Conservation (phyloP, 2,888 invertebrate species). For the Meiosimyza platycephala region DNA sequence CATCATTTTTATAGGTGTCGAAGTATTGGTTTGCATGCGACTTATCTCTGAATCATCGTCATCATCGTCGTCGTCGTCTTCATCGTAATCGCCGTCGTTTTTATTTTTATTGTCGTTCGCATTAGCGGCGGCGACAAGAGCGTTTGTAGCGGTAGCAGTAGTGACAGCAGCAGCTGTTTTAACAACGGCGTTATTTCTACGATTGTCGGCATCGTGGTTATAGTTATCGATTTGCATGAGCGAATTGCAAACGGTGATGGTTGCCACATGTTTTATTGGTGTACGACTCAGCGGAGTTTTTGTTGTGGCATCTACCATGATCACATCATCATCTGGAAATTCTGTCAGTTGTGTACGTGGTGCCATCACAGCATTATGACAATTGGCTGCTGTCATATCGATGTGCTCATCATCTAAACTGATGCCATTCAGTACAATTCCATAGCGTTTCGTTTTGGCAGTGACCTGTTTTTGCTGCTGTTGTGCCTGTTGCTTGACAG, state of each 20-base stretch:
- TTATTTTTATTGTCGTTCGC: conserved; percentile 6
- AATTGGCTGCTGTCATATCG: conserved; percentile 20
- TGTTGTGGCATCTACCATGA: conserved; percentile 48
- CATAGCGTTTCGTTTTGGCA: conserved; percentile 64
- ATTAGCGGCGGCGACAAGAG: conserved; percentile 15
- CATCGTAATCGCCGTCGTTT: conserved; percentile 33
- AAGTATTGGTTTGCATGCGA: conserved; percentile 67
- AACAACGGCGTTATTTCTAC: conserved; percentile 15
- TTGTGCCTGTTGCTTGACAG: conserved; percentile 27
- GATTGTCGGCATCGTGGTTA: conserved; percentile 16
- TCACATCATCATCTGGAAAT: conserved; percentile 56
- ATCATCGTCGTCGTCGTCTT: conserved; percentile 64
- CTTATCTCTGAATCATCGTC: conserved; percentile 69
- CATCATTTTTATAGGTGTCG: conserved; percentile 67
- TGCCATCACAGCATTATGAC: neutral
- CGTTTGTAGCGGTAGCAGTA: neutral
- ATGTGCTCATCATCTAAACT: conserved; percentile 56
- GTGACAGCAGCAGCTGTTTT: conserved; percentile 13
- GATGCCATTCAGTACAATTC: conserved; percentile 64
- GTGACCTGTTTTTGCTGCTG: conserved; percentile 44
- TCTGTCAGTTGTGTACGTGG: neutral
- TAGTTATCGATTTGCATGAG: conserved; percentile 31
- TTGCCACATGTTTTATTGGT: conserved; percentile 25
- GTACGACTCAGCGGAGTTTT: conserved; percentile 30
- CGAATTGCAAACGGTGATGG: conserved; percentile 33